Base-by-base conservation (phyloP, 2,888 invertebrate species). In the Eristalis arbustorum region DNA sequence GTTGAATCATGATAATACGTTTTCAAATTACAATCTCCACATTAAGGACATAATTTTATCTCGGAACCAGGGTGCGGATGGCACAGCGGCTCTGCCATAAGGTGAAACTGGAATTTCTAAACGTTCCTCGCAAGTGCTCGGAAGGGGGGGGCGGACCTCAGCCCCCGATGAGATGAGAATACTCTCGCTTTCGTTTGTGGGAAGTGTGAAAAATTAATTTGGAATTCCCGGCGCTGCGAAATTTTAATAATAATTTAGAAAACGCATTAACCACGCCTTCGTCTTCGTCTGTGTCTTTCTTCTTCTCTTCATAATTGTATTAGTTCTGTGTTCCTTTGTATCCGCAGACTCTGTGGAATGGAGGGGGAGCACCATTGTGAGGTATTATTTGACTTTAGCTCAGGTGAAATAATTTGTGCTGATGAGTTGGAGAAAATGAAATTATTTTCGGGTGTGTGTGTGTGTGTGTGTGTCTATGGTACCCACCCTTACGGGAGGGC, bases 21-120 rank as follows among this genome's bases (percentile, higher is more conserved):
- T 91, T 90, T 90, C 89, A 91, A 92, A 92, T 92, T 92, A 92
- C 90, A 91, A 92, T 91, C 91, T 91, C 89, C 89, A 88, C 92
- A 90, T 91, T 89, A 90, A 90, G 90, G 90, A 92, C 91, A 91
- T 92, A 91, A 92, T 92, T 92, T 90, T 90, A 91, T 91, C 89
- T 90, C 64, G 64, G 68, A 82, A 78, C 71, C 69, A 74, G 78
- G 63, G 67, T 3, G 62, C 64, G 69, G n/a, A 56, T 49, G 28
- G 34, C 59, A 61, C 25, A 42, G 81, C n/a, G 76, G 81, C 68
- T 85, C 76, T 77, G 85, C 77, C 85, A 77, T 77, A 74, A 74
- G 77, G 64, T 77, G 40, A 61, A 69, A 56, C 64, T 67, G 74
- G 83, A 78, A 87, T 79, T 83, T 83, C 75, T 73, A 37, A 61